A percentile compares a stretch with the other conserved stretches of the same genome.
Conservation (phyloP, 2,888 invertebrate genomes). For the Metacarcinus magister region DNA sequence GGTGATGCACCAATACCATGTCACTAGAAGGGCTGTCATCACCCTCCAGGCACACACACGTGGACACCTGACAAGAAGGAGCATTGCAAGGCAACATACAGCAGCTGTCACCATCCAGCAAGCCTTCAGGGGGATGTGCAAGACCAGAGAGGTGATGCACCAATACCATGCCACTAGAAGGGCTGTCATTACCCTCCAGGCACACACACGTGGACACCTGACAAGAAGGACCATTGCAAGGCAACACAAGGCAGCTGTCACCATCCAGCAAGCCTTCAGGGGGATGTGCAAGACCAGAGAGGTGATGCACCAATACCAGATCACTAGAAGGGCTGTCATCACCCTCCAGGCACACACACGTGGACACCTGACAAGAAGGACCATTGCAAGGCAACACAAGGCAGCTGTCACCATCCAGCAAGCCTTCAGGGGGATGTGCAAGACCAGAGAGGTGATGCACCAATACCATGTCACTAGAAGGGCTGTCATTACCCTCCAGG, state of each 20-base stretch:
- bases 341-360: conserved; percentile 19
- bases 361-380: background rate
- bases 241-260: conserved; percentile 40
- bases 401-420: conserved; percentile 34
- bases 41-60: conserved; percentile 63
- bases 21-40: conserved; percentile 13
- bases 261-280: conserved; percentile 10
- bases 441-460: background rate
- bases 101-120: conserved; percentile 67
- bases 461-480: no score
- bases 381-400: background rate
- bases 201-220: conserved; percentile 16
- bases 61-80: conserved; percentile 65
- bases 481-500: no score
- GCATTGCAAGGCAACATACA: background rate
- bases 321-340: conserved; percentile 1
- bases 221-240: conserved; percentile 7
- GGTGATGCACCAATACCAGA: background rate
- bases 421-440: background rate
- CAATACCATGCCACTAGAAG: conserved; percentile 29
- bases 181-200: conserved; percentile 51
- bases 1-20: background rate
- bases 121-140: conserved; percentile 46
- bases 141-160: background rate
- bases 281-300: background rate